phyloP scores from a whole-genome alignment of 2,797 vertebrate genomes.

The Lagorchestes hirsutus region DNA sequence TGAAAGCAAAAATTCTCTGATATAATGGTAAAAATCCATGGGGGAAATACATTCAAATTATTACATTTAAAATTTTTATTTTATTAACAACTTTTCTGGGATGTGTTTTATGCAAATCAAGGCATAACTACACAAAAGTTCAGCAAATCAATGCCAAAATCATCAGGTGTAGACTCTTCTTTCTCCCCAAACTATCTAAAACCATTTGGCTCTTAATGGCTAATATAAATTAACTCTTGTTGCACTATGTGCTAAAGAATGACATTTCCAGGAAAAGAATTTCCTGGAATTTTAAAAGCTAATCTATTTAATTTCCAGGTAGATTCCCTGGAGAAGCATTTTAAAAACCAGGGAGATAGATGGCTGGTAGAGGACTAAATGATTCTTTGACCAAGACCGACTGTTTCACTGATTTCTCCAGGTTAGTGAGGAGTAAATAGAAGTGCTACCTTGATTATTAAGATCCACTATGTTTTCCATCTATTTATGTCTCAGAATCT shows the following conservation, averaged over 20 bases:
- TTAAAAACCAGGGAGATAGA: slow-evolving; percentile 17
- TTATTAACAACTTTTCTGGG: slow-evolving; percentile 15
- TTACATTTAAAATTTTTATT: slow-evolving; percentile 24
- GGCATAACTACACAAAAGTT: neutral
- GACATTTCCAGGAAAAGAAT: neutral
- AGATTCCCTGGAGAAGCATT: neutral
- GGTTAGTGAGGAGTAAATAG: neutral
- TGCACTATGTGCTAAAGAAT: neutral
- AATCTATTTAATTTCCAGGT: slow-evolving; percentile 14
- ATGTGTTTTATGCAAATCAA: slow-evolving; percentile 7
- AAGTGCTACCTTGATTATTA: neutral
- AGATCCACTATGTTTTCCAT: neutral
- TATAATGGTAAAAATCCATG: neutral
- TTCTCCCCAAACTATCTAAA: neutral
- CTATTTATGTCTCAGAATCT: neutral
- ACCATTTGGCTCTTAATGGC: neutral
- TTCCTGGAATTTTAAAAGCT: slow-evolving; percentile 26
- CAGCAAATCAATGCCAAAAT: slow-evolving; percentile 37
- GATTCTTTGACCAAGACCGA: neutral
- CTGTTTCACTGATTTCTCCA: neutral
- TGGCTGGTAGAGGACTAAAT: neutral
- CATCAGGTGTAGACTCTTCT: neutral
- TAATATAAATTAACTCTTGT: slow-evolving; percentile 21
- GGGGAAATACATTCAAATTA: slow-evolving; percentile 30
- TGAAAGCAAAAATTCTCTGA: neutral